Conservation (phyloP, 1,140 invertebrate genomes). For the Campodea augens region DNA sequence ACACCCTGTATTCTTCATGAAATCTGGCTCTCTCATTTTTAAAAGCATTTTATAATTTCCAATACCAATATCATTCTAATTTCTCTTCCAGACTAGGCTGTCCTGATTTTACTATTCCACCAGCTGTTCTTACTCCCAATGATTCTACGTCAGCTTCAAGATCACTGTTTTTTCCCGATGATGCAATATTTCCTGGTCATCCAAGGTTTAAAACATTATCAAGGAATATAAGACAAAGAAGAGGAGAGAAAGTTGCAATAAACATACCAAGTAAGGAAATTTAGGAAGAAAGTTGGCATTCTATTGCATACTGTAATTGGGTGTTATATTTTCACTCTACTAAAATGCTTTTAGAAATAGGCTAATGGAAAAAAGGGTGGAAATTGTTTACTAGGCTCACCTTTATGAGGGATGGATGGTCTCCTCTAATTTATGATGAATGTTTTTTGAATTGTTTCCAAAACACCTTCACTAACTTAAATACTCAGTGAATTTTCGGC, state of each 20-base stretch:
- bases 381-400: no score
- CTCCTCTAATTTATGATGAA: no score
- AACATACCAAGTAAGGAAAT: constrained; percentile 69
- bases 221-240: constrained; percentile 71
- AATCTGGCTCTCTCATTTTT: no score
- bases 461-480: no score
- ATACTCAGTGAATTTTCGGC: no score
- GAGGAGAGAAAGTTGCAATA: constrained; percentile 88
- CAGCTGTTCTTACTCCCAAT: constrained; percentile 42
- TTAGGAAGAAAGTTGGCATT: neutral
- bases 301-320: no score
- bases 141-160: constrained; percentile 49
- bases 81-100: constrained; percentile 53
- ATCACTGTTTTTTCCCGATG: constrained; percentile 89
- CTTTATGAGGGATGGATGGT: no score
- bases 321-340: neutral
- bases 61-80: no score
- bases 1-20: no score
- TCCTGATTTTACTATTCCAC: constrained; percentile 71
- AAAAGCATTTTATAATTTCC: no score
- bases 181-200: constrained; percentile 82
- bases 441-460: no score
- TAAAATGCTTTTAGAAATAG: neutral
- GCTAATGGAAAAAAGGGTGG: constrained; percentile 6
- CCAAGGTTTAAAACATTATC: constrained; percentile 90